phyloP scores from a whole-genome alignment of 2,888 invertebrate genomes.

The Oligia latruncula region DNA sequence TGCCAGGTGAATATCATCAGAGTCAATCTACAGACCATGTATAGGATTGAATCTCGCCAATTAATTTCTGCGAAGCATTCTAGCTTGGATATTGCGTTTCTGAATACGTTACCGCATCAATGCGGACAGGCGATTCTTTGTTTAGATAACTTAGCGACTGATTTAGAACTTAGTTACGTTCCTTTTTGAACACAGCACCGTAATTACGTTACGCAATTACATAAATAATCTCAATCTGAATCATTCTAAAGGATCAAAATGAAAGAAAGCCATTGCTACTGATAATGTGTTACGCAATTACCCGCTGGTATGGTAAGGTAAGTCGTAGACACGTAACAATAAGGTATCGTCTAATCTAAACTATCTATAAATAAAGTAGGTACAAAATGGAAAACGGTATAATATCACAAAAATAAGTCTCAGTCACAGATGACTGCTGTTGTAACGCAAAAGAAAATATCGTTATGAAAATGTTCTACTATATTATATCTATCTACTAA shows the following conservation, averaged over 20 bases:
- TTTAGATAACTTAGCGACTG: neutral
- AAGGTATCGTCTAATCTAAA: too few relatives aligned
- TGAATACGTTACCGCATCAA: conserved; percentile 36
- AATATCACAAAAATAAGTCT: neutral
- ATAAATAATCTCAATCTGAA: too few relatives aligned
- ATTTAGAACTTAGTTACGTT: neutral
- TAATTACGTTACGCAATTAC: neutral
- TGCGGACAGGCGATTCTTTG: neutral
- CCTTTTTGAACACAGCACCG: neutral
- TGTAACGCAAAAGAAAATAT: neutral
- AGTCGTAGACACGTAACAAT: neutral
- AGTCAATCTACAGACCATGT: conserved; percentile 21
- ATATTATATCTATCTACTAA: too few relatives aligned
- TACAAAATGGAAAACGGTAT: neutral
- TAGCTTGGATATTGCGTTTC: conserved; percentile 38
- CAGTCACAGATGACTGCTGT: neutral
- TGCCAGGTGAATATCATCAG: conserved; percentile 29
- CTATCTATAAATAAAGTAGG: neutral
- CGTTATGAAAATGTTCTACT: neutral
- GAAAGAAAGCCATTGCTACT: neutral
- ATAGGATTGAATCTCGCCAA: conserved; percentile 30
- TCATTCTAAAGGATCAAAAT: neutral
- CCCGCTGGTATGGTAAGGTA: neutral
- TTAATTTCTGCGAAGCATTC: conserved; percentile 44
- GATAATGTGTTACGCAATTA: neutral